Conservation (phyloP, 2,797 vertebrate genomes). For the Masticophis lateralis region DNA sequence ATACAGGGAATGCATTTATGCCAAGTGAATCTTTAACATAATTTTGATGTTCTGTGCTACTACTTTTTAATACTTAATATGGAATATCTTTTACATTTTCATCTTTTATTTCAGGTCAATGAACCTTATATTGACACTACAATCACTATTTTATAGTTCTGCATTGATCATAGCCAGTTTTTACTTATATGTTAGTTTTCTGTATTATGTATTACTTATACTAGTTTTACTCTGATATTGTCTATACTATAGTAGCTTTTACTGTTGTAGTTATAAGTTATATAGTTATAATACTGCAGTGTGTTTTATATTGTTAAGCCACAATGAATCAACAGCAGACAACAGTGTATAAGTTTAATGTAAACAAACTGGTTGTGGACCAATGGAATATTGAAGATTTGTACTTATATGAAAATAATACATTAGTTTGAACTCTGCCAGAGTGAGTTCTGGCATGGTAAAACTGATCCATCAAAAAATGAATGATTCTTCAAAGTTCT, state of each 20-base stretch:
- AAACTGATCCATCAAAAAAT: not conserved
- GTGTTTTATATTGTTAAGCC: not conserved
- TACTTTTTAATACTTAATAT: not conserved
- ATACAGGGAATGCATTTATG: not conserved
- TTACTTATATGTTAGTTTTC: not conserved
- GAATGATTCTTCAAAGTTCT: not conserved
- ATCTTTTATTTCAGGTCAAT: not conserved
- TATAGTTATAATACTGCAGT: not conserved
- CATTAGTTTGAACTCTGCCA: not conserved
- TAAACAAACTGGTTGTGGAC: not conserved
- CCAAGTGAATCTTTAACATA: not conserved
- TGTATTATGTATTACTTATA: not conserved
- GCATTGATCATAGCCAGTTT: not conserved
- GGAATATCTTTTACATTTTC: not conserved
- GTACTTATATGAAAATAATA: not conserved
- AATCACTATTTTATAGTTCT: not conserved
- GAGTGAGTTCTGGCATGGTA: not conserved
- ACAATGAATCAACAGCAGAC: not conserved
- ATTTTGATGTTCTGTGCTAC: constrained; percentile 2
- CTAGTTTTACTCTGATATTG: not conserved
- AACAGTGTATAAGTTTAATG: not conserved
- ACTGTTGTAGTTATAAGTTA: not conserved
- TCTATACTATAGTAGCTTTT: not conserved
- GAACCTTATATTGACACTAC: not conserved
- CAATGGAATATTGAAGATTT: not conserved